Conservation (phyloP, 2,797 vertebrate genomes). For the Micrastur ruficollis region DNA sequence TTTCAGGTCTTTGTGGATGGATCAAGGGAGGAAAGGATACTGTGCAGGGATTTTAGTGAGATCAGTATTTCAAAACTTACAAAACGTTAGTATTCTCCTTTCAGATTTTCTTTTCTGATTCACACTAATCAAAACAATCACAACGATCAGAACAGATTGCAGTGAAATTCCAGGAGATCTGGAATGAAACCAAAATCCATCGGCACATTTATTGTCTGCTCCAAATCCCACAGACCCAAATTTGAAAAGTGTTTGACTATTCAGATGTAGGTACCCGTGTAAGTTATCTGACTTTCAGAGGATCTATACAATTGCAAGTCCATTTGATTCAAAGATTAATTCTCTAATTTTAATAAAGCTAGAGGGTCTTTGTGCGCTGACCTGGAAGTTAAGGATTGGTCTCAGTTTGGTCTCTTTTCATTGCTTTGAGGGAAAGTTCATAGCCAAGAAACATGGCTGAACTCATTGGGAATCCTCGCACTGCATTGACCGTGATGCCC, state of each 20-base stretch:
- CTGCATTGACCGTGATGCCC: slow-evolving; percentile 85
- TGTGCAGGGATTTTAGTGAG: neutral
- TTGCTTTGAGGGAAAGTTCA: slow-evolving; percentile 88
- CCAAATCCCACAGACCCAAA: neutral
- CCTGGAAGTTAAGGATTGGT: slow-evolving; percentile 68
- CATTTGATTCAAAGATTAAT: neutral
- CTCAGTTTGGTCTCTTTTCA: slow-evolving; percentile 74
- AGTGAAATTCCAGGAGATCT: neutral
- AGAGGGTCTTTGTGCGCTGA: slow-evolving; percentile 46
- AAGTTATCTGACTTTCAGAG: neutral
- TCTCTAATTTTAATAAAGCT: neutral
- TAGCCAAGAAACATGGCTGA: slow-evolving; percentile 95
- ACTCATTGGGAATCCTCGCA: slow-evolving; percentile 93
- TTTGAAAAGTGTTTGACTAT: neutral
- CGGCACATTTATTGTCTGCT: neutral
- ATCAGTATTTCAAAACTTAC: neutral
- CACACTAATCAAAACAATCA: neutral
- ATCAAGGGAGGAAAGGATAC: neutral
- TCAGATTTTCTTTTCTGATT: neutral
- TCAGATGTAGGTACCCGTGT: neutral
- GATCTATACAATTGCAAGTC: neutral
- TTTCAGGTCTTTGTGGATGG: neutral
- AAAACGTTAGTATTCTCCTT: neutral
- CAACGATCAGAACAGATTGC: neutral
- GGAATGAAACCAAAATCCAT: neutral